Base-by-base conservation (phyloP, 2,113 vertebrate genomes). In the Bothrops jararaca region DNA sequence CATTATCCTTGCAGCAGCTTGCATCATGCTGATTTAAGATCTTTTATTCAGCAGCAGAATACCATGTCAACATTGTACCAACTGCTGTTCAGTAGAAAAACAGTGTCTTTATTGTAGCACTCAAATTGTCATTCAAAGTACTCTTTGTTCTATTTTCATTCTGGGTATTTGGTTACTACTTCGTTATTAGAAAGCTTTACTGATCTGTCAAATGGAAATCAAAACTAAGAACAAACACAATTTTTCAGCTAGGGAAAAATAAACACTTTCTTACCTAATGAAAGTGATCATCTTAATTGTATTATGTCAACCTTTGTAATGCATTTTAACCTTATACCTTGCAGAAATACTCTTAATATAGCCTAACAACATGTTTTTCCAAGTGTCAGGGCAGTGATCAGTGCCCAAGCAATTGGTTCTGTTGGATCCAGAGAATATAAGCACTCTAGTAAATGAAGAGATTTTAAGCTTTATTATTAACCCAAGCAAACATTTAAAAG, bases 221-320 rank as follows among this genome's bases (percentile, higher is more conserved):
- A n/a, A 56, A 88, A n/a, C 26, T 34, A 1, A 4, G 1, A 50
- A 5, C 13, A 0, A 80, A 95, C 91, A 18, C 8, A 5, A 85
- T 94, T 22, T 10, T 95, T 87, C 39, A 64, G 56, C 15, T 88
- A 89, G 11, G 91, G 91, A 92, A 93, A 95, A 93, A 3, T n/a
- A 85, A 57, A 4, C 5, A 56, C 57, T 29, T 91, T 95, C 89
- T 86, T 93, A 86, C 18, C 93, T n/a, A 8, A 90, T 0, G 92
- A 24, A 80, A 2, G 4, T 0, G 80, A 1, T 5, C 48, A 91
- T 88, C 58, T 54, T 1, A 45, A 48, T 15, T 91, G 91, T 90
- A 42, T 29, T 29, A 7, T 12, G 12, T 23, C 0, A 86, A 69
- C 23, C 80, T 39, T 88, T 48, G 60, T 50, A 94, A 92, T 5